Evolutionary conservation across 2,113 vertebrate genomes (phyloP).

Genomic region (Callocephalon fimbriatum): DNA sequence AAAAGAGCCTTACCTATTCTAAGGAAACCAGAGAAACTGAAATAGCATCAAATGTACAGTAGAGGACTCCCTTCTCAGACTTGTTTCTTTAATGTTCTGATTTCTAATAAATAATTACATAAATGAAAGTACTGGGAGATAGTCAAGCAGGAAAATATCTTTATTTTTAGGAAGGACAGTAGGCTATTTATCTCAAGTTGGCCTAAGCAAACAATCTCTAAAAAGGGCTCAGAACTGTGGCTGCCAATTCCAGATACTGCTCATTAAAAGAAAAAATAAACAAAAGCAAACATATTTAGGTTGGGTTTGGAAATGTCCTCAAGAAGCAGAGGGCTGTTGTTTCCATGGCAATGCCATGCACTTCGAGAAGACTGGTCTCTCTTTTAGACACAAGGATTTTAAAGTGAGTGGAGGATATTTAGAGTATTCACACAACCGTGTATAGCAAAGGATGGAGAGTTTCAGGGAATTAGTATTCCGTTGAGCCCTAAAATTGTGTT

Average conservation of each 20-base stretch:
- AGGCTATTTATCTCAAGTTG: conserved; percentile 11
- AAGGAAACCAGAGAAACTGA: background rate
- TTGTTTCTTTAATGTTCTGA: background rate
- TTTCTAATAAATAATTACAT: conserved; percentile 6
- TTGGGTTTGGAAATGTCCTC: background rate
- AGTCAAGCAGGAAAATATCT: conserved; percentile 13
- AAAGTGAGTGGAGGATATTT: background rate
- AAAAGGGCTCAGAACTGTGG: conserved; percentile 9
- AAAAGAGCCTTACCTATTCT: background rate
- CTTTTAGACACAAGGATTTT: background rate
- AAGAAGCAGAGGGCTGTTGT: background rate
- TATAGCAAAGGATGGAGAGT: background rate
- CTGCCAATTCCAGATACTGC: conserved; percentile 13
- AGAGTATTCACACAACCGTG: background rate
- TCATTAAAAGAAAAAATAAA: conserved; percentile 39
- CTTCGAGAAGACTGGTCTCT: background rate
- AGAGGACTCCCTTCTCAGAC: background rate
- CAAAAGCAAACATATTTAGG: background rate
- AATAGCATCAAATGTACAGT: background rate
- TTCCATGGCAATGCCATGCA: background rate
- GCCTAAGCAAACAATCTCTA: conserved; percentile 34
- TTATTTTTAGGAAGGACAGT: conserved; percentile 49
- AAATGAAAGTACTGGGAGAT: conserved; percentile 8
- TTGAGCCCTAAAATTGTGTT: background rate
- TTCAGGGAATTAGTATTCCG: background rate